A percentile compares a stretch with the other conserved stretches of the same genome.
Evolutionary conservation across 2,888 invertebrate species (phyloP).

Genomic region (Plagodis pulveraria): DNA sequence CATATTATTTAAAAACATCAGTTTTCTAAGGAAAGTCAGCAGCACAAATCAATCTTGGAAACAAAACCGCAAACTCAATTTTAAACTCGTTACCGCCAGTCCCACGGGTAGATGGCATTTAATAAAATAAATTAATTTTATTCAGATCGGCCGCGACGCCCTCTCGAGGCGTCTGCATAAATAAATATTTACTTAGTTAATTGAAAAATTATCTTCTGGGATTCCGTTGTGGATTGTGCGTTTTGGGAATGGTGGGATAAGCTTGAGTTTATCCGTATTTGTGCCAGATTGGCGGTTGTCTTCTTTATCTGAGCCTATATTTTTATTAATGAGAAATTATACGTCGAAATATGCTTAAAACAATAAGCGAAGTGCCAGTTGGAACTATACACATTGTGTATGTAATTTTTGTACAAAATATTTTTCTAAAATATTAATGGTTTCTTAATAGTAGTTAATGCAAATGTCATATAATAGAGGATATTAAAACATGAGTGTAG

Average conservation of each 20-base stretch:
- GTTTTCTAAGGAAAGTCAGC: constrained; percentile 1
- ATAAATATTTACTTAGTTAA: constrained; percentile 40
- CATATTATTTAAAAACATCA: constrained; percentile 1
- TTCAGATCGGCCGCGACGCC: constrained; percentile 32
- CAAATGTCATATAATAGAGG: no score
- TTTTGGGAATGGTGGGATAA: constrained; percentile 11
- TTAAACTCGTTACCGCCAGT: constrained; percentile 30
- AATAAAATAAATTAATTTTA: constrained; percentile 40
- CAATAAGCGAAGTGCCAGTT: no score
- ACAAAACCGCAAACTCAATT: constrained; percentile 38
- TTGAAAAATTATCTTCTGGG: constrained; percentile 37
- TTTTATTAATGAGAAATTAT: no score
- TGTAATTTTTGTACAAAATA: no score
- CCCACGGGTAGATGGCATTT: constrained; percentile 32
- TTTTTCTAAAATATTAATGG: no score
- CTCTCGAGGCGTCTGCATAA: constrained; percentile 31
- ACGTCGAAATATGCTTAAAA: no score
- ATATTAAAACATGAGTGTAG: no score
- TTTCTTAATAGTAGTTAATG: no score
- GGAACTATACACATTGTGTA: no score
- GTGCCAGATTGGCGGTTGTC: background rate
- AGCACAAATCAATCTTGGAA: constrained; percentile 15
- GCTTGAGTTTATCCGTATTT: constrained; percentile 1
- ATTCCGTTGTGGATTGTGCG: constrained; percentile 16
- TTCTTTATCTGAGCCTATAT: no score